Conservation (phyloP, 1,140 invertebrate genomes). For the Drosophila takahashii region DNA sequence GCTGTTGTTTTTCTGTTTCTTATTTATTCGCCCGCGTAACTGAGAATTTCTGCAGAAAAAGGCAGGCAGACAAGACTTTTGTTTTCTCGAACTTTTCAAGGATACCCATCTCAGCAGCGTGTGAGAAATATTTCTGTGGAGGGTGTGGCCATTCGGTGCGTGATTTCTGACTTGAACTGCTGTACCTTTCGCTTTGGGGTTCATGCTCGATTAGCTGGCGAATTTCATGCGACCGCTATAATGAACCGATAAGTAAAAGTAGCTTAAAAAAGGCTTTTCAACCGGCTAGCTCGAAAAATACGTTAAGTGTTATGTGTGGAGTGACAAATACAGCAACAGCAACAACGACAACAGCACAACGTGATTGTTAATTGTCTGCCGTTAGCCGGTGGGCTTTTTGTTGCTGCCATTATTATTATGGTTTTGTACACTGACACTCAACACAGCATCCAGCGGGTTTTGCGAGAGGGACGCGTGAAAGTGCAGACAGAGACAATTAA, state of each 20-base stretch:
- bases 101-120: slow-evolving; percentile 48
- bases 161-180: slow-evolving; percentile 33
- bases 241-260: slow-evolving; percentile 81
- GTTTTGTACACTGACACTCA: slow-evolving; percentile 69
- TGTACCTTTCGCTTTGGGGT: slow-evolving; percentile 67
- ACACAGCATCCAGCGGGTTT: slow-evolving; percentile 26
- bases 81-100: slow-evolving; percentile 63
- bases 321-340: slow-evolving; percentile 34
- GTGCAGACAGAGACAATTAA: slow-evolving; percentile 71
- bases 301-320: slow-evolving; percentile 42
- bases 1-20: slow-evolving; percentile 27
- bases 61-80: slow-evolving; percentile 59
- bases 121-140: slow-evolving; percentile 44
- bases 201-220: slow-evolving; percentile 78
- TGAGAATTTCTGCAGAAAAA: slow-evolving; percentile 66
- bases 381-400: slow-evolving; percentile 37
- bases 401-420: slow-evolving; percentile 38
- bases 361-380: slow-evolving; percentile 68
- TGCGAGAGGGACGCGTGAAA: slow-evolving; percentile 57
- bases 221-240: slow-evolving; percentile 67
- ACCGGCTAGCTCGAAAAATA: slow-evolving; percentile 48
- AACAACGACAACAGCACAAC: slow-evolving; percentile 22
- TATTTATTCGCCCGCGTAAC: slow-evolving; percentile 32
- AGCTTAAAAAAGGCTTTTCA: slow-evolving; percentile 75
- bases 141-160: slow-evolving; percentile 22